These are phyloP conservation scores for Pemphigus obesinymphae DNA, from an alignment of 1,140 invertebrate genomes.

Conservation along the genomic window DNA sequence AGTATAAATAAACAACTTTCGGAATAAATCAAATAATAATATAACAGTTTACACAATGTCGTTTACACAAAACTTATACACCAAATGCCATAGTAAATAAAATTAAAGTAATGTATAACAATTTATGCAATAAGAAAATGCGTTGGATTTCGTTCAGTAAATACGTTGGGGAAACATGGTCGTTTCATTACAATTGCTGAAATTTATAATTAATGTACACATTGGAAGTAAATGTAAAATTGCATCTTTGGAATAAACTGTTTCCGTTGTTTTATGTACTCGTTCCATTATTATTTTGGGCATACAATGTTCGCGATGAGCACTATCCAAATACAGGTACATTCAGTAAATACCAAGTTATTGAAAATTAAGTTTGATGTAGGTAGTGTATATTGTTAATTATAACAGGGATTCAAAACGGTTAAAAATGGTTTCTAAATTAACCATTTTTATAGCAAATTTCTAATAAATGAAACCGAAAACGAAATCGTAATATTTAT, in stretches of 20 bases:
- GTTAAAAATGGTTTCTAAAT: too few relatives aligned
- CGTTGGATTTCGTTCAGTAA: neutral
- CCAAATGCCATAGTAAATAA: neutral
- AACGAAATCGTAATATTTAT: too few relatives aligned
- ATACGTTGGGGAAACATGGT: neutral
- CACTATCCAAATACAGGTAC: too few relatives aligned
- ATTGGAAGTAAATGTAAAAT: constrained; percentile 7
- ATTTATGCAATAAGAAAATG: constrained; percentile 25
- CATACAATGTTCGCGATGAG: too few relatives aligned
- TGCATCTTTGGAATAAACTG: neutral
- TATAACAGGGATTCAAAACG: too few relatives aligned
- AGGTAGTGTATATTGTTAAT: too few relatives aligned
- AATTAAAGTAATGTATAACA: constrained; percentile 14
- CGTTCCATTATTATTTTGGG: neutral
- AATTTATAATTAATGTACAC: neutral
- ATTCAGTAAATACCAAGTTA: too few relatives aligned
- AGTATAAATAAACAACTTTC: neutral
- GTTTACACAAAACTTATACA: constrained; percentile 17
- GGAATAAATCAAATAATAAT: neutral
- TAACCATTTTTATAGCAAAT: too few relatives aligned
- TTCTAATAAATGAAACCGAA: too few relatives aligned
- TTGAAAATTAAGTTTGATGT: too few relatives aligned
- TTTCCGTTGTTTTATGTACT: neutral
- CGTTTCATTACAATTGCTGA: neutral
- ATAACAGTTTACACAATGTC: neutral